phyloP scores from a whole-genome alignment of 2,797 vertebrate genomes.

The Antrozous pallidus region DNA sequence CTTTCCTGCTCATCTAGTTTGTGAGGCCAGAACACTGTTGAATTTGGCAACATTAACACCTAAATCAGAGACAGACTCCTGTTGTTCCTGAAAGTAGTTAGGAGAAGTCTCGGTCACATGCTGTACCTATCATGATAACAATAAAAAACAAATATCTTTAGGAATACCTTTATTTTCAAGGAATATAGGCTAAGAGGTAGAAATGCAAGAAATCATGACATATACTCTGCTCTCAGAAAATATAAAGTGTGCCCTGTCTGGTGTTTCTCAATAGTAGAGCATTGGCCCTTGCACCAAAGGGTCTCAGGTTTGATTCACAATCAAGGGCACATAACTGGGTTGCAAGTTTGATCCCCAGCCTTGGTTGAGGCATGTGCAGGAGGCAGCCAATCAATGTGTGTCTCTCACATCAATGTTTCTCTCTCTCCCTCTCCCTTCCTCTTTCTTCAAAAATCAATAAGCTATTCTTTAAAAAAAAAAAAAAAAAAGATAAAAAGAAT shows the following conservation, averaged over 20 bases:
- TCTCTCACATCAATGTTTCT: not conserved
- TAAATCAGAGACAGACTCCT: slow-evolving; percentile 13
- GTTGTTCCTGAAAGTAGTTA: not conserved
- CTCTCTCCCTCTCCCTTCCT: not conserved
- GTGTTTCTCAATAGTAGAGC: no score
- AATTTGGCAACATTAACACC: slow-evolving; percentile 41
- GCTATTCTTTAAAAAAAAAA: not conserved
- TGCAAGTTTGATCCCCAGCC: not conserved
- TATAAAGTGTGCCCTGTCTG: not conserved
- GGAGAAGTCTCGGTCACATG: not conserved
- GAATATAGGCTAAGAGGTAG: not conserved
- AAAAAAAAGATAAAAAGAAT: not conserved
- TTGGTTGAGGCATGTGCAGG: rapidly evolving
- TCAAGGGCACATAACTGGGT: not conserved
- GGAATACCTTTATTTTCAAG: not conserved
- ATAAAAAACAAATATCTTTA: not conserved
- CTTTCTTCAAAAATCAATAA: not conserved
- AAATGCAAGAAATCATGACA: not conserved
- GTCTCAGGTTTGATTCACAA: no score
- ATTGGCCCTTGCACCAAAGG: no score
- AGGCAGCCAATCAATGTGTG: not conserved
- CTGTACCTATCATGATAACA: not conserved
- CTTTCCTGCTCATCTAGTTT: slow-evolving; percentile 39
- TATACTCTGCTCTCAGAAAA: not conserved
- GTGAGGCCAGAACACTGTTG: not conserved